A percentile compares a stretch with the other conserved stretches of the same genome.
phyloP scores from a whole-genome alignment of 2,888 invertebrate species.

The Mycogona germanica region DNA sequence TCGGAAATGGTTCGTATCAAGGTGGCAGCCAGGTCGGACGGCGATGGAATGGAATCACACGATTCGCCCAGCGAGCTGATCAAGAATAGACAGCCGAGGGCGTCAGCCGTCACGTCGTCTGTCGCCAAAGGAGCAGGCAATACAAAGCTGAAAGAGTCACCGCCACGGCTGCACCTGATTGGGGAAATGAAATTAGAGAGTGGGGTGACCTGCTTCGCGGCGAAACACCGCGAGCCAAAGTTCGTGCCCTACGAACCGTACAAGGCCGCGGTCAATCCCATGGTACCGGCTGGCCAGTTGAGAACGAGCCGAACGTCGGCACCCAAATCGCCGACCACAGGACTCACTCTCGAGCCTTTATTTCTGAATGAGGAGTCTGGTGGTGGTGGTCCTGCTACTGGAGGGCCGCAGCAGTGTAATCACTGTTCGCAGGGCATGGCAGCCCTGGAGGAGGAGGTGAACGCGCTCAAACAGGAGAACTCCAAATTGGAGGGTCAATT shows the following conservation, averaged over 20 bases:
- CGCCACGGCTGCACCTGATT: too few relatives aligned
- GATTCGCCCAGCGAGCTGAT: neutral
- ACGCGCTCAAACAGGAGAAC: conserved; percentile 49
- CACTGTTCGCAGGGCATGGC: neutral
- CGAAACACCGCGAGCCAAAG: conserved; percentile 35
- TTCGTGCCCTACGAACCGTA: conserved; percentile 84
- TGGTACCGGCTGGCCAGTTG: conserved; percentile 35
- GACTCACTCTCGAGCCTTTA: neutral
- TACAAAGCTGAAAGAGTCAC: neutral
- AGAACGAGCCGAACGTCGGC: neutral
- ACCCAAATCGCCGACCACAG: neutral
- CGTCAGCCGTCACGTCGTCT: too few relatives aligned
- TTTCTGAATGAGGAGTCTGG: neutral
- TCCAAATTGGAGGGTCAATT: conserved; percentile 60
- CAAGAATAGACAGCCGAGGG: neutral
- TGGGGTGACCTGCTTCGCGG: neutral
- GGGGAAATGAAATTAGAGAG: neutral
- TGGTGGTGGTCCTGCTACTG: neutral
- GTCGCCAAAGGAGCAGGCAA: neutral
- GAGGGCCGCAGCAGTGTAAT: neutral
- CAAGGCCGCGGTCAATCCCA: conserved; percentile 68
- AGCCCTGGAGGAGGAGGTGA: conserved; percentile 8
- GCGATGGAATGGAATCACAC: conserved; percentile 2
- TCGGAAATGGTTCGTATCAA: too few relatives aligned
- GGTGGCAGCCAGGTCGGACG: too few relatives aligned